These are phyloP conservation scores for Pseudochirops cupreus DNA, from an alignment of 2,797 vertebrate species.

Conservation along the genomic window DNA sequence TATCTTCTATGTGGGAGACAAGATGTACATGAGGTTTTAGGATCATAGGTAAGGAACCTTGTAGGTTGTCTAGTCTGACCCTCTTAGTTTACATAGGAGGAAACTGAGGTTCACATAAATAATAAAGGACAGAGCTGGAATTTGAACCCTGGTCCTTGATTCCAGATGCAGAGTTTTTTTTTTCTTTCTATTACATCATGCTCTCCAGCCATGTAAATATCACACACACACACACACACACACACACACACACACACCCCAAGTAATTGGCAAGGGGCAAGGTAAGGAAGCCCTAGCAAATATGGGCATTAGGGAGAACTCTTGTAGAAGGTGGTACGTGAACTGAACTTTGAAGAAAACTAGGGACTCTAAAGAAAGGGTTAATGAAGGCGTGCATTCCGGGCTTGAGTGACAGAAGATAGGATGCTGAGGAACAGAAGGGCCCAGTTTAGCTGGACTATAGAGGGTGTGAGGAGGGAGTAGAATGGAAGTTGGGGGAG, in stretches of 20 bases:
- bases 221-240: not conserved
- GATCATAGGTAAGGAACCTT: not conserved
- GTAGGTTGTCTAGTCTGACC: not conserved
- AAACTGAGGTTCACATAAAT: not conserved
- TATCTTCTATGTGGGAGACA: not conserved
- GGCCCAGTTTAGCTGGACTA: not conserved
- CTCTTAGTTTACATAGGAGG: not conserved
- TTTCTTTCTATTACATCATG: not conserved
- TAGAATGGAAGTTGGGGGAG: not conserved
- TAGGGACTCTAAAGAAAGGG: not conserved
- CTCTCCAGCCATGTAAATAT: not conserved
- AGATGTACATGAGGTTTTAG: not conserved
- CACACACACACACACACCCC: not conserved
- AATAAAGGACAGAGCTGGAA: not conserved
- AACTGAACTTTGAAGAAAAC: not conserved
- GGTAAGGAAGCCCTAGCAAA: not conserved
- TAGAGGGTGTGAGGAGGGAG: not conserved
- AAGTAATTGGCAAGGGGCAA: not conserved
- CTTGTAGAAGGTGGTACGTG: not conserved
- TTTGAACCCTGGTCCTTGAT: not conserved
- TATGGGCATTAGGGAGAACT: not conserved
- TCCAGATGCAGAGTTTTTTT: not conserved
- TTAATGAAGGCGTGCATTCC: not conserved
- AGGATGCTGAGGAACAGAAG: not conserved
- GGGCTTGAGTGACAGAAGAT: not conserved